These are phyloP conservation scores for Malurus cyaneus DNA, from an alignment of 2,113 vertebrate species.

Conservation along the genomic window DNA sequence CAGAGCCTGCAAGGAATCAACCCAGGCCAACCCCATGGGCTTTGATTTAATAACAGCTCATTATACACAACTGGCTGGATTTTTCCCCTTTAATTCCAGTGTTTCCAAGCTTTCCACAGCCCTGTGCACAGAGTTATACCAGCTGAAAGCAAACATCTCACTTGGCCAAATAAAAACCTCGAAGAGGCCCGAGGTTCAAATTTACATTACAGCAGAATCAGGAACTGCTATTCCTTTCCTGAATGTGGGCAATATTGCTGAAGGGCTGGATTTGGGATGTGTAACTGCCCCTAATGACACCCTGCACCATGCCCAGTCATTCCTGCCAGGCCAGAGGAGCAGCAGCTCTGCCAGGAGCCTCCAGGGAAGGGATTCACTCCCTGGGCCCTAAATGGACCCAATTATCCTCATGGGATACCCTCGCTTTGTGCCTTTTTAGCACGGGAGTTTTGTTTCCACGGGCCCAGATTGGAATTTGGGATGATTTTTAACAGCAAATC, in stretches of 20 bases:
- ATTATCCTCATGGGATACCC: background rate
- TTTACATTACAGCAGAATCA: background rate
- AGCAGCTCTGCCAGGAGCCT: background rate
- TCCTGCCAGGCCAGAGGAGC: background rate
- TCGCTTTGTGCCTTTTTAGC: background rate
- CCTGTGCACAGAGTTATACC: slow-evolving; percentile 53
- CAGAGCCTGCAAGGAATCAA: background rate
- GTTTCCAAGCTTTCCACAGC: slow-evolving; percentile 16
- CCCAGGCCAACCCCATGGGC: background rate
- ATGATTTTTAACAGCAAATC: background rate
- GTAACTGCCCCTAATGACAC: background rate
- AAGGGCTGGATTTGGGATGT: background rate
- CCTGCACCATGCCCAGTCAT: background rate
- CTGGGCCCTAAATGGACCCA: rapidly evolving
- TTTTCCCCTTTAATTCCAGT: slow-evolving; percentile 55
- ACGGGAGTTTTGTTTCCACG: background rate
- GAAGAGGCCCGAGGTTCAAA: background rate
- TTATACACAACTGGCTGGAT: background rate
- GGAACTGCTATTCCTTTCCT: slow-evolving; percentile 4
- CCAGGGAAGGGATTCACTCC: background rate
- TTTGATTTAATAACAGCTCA: background rate
- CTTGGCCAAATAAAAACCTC: background rate
- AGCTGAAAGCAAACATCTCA: slow-evolving; percentile 2
- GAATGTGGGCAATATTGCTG: background rate
- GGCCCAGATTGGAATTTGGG: background rate